A percentile compares a stretch with the other conserved stretches of the same genome.
Conservation (phyloP, 2,888 invertebrate species). For the Rhagonycha lutea region DNA sequence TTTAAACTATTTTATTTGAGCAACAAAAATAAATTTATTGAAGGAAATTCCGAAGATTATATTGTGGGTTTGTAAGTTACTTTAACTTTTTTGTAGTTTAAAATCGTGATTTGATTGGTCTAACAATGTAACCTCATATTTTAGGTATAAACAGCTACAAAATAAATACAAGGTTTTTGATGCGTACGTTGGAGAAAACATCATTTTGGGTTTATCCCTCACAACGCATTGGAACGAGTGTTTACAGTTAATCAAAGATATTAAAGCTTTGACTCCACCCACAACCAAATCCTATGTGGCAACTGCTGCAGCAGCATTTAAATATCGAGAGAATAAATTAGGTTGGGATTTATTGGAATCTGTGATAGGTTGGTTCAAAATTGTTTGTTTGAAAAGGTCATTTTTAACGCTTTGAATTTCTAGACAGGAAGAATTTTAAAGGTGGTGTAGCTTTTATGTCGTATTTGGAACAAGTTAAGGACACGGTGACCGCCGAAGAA, state of each 20-base stretch:
- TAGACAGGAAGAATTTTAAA: conserved; percentile 34
- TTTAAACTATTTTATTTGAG: conserved; percentile 59
- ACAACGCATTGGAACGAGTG: conserved; percentile 69
- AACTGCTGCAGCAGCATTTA: conserved; percentile 64
- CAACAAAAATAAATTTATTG: conserved; percentile 47
- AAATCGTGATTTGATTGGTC: conserved; percentile 1
- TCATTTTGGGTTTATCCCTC: conserved; percentile 66
- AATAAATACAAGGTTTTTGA: conserved; percentile 65
- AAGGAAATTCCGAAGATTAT: conserved; percentile 57
- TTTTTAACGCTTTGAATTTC: conserved; percentile 8
- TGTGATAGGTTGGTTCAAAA: conserved; percentile 51
- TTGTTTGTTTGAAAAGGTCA: conserved; percentile 1
- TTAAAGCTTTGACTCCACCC: conserved; percentile 58
- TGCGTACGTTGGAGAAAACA: conserved; percentile 61
- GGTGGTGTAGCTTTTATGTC: conserved; percentile 27
- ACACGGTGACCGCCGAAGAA: conserved; percentile 14
- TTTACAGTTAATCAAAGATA: conserved; percentile 63
- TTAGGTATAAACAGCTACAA: conserved; percentile 52
- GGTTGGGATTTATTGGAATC: conserved; percentile 67
- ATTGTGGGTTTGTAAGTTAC: conserved; percentile 59
- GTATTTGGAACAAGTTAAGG: conserved; percentile 34
- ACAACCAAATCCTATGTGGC: conserved; percentile 58
- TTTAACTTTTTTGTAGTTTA: neutral
- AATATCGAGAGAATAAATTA: conserved; percentile 58
- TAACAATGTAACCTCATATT: conserved; percentile 14